Percentiles rank a stretch among this genome's conserved stretches.
These are phyloP conservation scores for Erebia aethiops DNA, from an alignment of 2,888 invertebrate species.

Conservation along the genomic window DNA sequence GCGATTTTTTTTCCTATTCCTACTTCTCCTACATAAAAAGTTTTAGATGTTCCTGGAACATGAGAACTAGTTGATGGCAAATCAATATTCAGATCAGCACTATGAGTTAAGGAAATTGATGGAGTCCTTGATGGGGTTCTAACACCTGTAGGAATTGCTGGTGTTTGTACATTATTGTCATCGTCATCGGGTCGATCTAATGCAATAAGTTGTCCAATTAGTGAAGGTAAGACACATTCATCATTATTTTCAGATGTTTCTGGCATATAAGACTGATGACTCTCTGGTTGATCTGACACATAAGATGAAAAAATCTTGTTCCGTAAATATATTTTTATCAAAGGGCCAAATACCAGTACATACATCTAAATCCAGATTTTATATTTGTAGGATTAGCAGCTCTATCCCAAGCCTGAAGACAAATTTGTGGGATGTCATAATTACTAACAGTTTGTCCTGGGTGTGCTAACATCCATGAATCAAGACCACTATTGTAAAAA, in stretches of 20 bases:
- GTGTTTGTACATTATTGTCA: background rate
- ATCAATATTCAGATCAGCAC: background rate
- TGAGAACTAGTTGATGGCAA: background rate
- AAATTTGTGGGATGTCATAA: constrained; percentile 4
- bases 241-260: background rate
- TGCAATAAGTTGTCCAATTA: background rate
- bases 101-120: background rate
- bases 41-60: background rate
- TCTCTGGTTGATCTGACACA: background rate
- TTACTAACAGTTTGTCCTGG: background rate
- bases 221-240: background rate
- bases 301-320: background rate
- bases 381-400: background rate
- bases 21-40: background rate
- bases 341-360: background rate
- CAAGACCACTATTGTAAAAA: background rate
- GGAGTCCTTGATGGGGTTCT: background rate
- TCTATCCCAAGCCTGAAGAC: background rate
- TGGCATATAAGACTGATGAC: background rate
- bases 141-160: background rate
- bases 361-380: background rate
- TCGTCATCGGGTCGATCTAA: background rate
- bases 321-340: background rate
- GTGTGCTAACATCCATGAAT: background rate
- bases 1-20: background rate